Evolutionary conservation across 2,113 vertebrate genomes (phyloP).

Genomic region (Rhadina sibilatrix): DNA sequence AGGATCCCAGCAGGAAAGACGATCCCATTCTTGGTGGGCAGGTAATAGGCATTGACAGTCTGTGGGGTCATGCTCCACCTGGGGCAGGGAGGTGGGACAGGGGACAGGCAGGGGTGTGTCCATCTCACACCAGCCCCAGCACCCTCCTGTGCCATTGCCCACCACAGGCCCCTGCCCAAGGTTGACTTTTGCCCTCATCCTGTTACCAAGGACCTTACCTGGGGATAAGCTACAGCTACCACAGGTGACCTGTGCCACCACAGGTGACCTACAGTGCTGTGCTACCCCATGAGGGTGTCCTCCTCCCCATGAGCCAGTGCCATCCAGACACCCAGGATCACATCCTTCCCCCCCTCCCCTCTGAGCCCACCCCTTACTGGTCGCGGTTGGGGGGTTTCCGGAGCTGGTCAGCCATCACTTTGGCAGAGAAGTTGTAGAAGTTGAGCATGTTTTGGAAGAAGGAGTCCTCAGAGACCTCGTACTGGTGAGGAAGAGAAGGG

Average conservation of each 20-base stretch:
- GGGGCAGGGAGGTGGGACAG: neutral
- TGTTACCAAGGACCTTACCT: neutral
- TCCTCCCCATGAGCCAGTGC: neutral
- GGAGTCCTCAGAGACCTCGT: constrained; percentile 93
- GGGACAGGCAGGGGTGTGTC: neutral
- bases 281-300: neutral
- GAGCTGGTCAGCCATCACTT: constrained; percentile 96
- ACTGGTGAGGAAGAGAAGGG: constrained; percentile 71
- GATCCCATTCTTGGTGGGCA: constrained; percentile 96
- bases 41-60: constrained; percentile 97
- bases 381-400: constrained; percentile 94
- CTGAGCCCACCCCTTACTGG: constrained; percentile 79
- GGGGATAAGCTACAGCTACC: neutral
- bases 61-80: constrained; percentile 99
- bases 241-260: neutral
- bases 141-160: neutral
- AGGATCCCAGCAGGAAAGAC: constrained; percentile 97
- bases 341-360: too few relatives aligned
- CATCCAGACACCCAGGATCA: neutral
- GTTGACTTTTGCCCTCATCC: neutral
- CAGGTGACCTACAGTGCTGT: neutral
- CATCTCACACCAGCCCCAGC: neutral
- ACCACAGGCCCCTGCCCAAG: neutral
- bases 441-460: constrained; percentile 99
- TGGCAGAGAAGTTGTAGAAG: constrained; percentile 97